Evolutionary conservation across 2,888 invertebrate species (phyloP).

Genomic region (Cyclophora punctaria): DNA sequence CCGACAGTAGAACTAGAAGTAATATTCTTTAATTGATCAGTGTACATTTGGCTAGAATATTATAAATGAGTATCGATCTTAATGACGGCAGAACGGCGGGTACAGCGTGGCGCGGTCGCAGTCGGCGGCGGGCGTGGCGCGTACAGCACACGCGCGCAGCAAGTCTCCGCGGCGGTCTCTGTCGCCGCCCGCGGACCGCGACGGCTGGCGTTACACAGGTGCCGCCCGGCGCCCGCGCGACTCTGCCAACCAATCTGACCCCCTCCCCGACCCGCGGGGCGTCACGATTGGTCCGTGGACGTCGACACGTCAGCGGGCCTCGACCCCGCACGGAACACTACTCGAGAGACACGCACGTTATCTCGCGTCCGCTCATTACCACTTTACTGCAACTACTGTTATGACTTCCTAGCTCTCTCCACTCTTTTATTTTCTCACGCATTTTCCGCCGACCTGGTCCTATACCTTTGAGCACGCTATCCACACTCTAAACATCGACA

Average conservation of each 20-base stretch:
- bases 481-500: slow-evolving; percentile 33
- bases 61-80: slow-evolving; percentile 18
- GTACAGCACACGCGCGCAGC: slow-evolving; percentile 78
- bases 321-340: slow-evolving; percentile 73
- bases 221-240: slow-evolving; percentile 44
- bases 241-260: slow-evolving; percentile 32
- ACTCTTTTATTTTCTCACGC: slow-evolving; percentile 58
- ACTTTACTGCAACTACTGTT: slow-evolving; percentile 70
- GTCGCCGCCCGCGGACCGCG: slow-evolving; percentile 83
- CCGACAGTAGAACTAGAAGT: too few relatives aligned
- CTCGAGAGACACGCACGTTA: slow-evolving; percentile 58
- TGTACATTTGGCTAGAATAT: neutral
- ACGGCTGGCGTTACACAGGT: slow-evolving; percentile 77
- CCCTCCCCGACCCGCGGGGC: slow-evolving; percentile 9
- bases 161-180: slow-evolving; percentile 89
- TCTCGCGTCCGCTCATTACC: slow-evolving; percentile 64
- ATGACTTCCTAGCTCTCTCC: slow-evolving; percentile 60
- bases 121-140: slow-evolving; percentile 84
- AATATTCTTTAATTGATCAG: neutral
- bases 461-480: slow-evolving; percentile 57
- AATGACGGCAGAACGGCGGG: slow-evolving; percentile 47
- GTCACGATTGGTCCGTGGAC: slow-evolving; percentile 35
- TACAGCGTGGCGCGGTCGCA: slow-evolving; percentile 83
- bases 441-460: slow-evolving; percentile 62
- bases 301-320: slow-evolving; percentile 37